Base-by-base conservation (phyloP, 92 coral and sea anemone species). In the Phymanthus crucifer region DNA sequence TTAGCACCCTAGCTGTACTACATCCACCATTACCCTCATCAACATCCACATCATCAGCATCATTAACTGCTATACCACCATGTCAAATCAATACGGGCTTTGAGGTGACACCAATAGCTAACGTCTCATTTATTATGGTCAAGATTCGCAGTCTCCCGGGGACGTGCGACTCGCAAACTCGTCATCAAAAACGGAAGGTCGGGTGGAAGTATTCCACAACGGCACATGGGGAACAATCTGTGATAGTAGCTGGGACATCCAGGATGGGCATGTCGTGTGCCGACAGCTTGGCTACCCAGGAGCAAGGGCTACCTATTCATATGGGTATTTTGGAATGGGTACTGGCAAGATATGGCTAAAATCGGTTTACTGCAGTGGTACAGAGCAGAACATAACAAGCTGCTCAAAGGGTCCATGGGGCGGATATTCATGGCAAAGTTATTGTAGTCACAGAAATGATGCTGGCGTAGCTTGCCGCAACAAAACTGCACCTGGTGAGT, bases 171-270 rank as follows among this genome's bases (percentile, higher is more conserved):
- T 87, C 34, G 75, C 23, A 5, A 83, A 83, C 12, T 75, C 87
- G 27, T 40, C 40, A 17, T 50, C 21, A 64, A n/a, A 75, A 32
- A 66, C 65, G 52, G 88, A 87, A 67, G 90, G 90, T 4, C 78
- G 90, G 9, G 90, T 87, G 0, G 90, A 87, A 46, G 66, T 87
- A 32, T 83, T 52, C 43, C 77, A 73, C 31, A 31, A 65, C 47
- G 77, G 72, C 1, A 8, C 78, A 9, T 88, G 92, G 92, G 92
- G 92, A 5, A 88, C 83, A n/a, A 46, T 88, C 16, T 88, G 92
- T 48, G 86, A 88, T 67, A 86, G 81, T 67, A 7, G 17, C 21
- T 88, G 88, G 88, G 89, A 79, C 57, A 43, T 77, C 34, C 80
- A 78, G 24, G 84, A 89, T 27, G 71, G 81, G 6, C 61, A 77